Evolutionary conservation across 1,140 invertebrate species (phyloP).

Genomic region (Achroia grisella): DNA sequence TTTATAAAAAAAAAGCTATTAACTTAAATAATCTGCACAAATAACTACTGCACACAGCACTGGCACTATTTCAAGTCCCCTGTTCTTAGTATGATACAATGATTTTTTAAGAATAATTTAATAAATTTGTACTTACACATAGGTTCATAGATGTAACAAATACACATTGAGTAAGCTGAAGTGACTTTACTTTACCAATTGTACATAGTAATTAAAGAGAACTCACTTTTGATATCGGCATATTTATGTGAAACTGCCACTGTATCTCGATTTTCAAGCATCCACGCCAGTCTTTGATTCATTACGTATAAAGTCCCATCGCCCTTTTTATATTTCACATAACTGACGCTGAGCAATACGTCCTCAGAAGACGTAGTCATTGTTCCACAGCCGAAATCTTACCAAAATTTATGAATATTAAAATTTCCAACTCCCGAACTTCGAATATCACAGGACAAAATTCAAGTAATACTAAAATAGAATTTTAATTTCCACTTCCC

Average conservation of each 20-base stretch:
- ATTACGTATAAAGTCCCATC: constrained; percentile 97
- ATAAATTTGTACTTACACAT: too few relatives aligned
- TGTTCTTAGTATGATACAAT: too few relatives aligned
- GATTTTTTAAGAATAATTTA: too few relatives aligned
- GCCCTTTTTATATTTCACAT: constrained; percentile 96
- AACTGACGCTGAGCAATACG: constrained; percentile 91
- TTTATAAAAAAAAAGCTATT: too few relatives aligned
- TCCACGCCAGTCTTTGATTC: constrained; percentile 96
- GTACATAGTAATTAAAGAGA: not conserved
- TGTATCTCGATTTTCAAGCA: constrained; percentile 92
- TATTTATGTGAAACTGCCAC: constrained; percentile 95
- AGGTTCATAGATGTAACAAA: too few relatives aligned
- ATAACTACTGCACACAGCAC: too few relatives aligned
- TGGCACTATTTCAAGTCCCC: too few relatives aligned
- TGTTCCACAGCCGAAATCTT: constrained; percentile 11
- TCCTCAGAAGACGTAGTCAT: constrained; percentile 93
- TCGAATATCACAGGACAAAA: constrained; percentile 1
- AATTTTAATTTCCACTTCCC: too few relatives aligned
- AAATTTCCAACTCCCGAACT: constrained; percentile 13
- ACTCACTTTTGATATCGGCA: constrained; percentile 95
- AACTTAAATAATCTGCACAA: too few relatives aligned
- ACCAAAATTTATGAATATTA: constrained; percentile 14
- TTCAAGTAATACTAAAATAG: too few relatives aligned
- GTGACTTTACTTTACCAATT: not conserved
- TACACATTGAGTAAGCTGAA: not conserved